Base-by-base conservation (phyloP, 2,888 invertebrate genomes). In the Tenthredo notha region DNA sequence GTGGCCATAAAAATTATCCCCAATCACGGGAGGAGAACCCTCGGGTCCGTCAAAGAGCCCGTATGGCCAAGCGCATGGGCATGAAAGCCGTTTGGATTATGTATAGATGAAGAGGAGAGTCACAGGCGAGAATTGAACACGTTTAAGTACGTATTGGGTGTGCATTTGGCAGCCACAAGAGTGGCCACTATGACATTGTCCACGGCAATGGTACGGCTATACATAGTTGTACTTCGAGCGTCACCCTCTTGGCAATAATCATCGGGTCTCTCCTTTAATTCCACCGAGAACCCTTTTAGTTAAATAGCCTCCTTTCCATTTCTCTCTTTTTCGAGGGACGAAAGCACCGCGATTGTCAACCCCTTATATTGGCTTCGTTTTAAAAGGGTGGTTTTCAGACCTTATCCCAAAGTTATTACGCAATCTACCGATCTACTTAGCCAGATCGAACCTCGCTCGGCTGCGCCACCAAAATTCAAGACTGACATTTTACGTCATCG, bases 191-290 rank as follows among this genome's bases (percentile, higher is more conserved):
- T 33, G 29, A 83, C 67, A 83, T 83, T 70, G 83, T 65, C 67
- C 61, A 21, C 29, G 77, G 61, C 33, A 61, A 37, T 40, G 37
- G 33, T 40, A 61, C 80, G 54, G 50, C 40, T 80, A 80, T 58
- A 61, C 61, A 15, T 18, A 80, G 37, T 58, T 37, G 21, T 80
- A 80, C 37, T 12, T 40, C 5, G 40, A 65, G 83, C 70, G 18
- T 65, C 83, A 83, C 83, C 83, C 83, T 83, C 67, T 83, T 83
- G 83, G 83, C 74, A 90, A 90, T 92, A 91, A 92, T 92, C 91
- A 89, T 88, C 86, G 88, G 87, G 88, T 90, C 89, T 89, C 90
- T 89, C 90, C 91, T 92, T 91, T 91, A 92, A 92, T 92, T 91
- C 90, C 89, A 88, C 88, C 88, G 88, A 87, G 86, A 88, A 90